Base-by-base conservation (phyloP, 2,797 vertebrate species). In the Diplodus puntazzo region DNA sequence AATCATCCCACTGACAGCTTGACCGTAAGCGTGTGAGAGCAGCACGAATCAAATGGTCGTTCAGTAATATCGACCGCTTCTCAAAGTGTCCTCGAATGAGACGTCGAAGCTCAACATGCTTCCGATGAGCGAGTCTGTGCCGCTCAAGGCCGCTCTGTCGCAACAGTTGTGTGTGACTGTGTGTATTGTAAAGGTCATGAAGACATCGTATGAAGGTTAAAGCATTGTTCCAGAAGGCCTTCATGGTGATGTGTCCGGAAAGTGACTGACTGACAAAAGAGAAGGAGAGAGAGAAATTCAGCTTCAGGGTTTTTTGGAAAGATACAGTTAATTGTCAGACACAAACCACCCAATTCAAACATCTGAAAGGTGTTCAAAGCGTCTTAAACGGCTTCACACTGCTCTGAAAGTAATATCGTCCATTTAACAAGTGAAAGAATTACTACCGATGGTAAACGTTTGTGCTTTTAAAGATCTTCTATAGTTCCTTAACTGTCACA, bases 1-100 rank as follows among this genome's bases (percentile, higher is more conserved):
- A 54, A 57, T 71, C 43, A 64, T 75, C 12, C 55, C 5, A 43
- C 27, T 68, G 73, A 68, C 81, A 46, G 57, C 23, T 30, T 30
- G 46, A n/a, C 14, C 48, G 18, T 67, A 73, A 58, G 59, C 49
- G 48, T 13, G 52, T 39, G 59, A 59, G 80, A 70, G 39, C 42
- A 67, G 43, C 11, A 6, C 16, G 21, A 16, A 43, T 50, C 23
- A 77, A 66, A 66, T 55, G 25, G 43, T 63, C 2, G 8, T 52
- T 70, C 45, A 57, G 16, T 57, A 78, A 65, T 46, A 18, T 6
- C 8, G 13, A 11, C 13, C 16, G 17, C 34, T 55, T 67, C 49
- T 52, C 9, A 61, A 66, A 58, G 42, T 42, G 42, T 73, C 9
- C 21, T 61, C 39, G 12, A 67, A 21, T 3, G 50, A 17, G 6